Evolutionary conservation across 2,113 vertebrate genomes (phyloP), one percentile per base, ranked within the genome.

Genomic region (Anguilla japonica): DNA sequence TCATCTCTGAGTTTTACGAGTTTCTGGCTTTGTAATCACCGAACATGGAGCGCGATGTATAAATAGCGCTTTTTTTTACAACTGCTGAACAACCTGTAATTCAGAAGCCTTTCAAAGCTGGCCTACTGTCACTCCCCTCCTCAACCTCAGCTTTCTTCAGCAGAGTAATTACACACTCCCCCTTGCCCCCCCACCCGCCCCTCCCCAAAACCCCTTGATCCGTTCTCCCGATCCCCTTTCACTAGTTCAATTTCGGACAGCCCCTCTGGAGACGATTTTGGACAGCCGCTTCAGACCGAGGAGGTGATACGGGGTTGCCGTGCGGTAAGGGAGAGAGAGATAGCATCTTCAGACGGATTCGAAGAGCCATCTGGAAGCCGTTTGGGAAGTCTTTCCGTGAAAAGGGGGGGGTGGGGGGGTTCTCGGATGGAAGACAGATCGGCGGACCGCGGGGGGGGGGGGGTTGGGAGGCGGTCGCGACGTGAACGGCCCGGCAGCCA

Each of bases 311-410:
- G 83, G 3, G 0, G 93, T 78, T 78, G 89, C 94, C 96, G 95
- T 94, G 93, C 94, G 95, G 82, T 91, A 83, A 57, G 63, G 90
- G 88, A 89, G 94, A 94, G 7, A 53, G 8, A 53, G 50, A 53
- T 89, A 89, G 18, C 92, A 93, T 94, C 91, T 88, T 87, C 89
- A 83, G 89, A 91, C 96, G 97, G 96, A 97, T 94, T 96, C 95
- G 92, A 91, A 85, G 86, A 93, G 92, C 97, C 96, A 97, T 97
- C 97, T 97, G 97, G 96, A 96, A 92, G 85, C 92, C 91, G 88
- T 94, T 93, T 95, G 95, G 46, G 92, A 93, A 85, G 87, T 83
- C 85, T 89, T 90, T 88, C 89, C 92, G 91, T 88, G 34, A 34
- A 91, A 46, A 46, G 43, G 43, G 43, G 43, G 9, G 43, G 43